Conservation (phyloP, 2,797 vertebrate species). For the Holocentrus rufus region DNA sequence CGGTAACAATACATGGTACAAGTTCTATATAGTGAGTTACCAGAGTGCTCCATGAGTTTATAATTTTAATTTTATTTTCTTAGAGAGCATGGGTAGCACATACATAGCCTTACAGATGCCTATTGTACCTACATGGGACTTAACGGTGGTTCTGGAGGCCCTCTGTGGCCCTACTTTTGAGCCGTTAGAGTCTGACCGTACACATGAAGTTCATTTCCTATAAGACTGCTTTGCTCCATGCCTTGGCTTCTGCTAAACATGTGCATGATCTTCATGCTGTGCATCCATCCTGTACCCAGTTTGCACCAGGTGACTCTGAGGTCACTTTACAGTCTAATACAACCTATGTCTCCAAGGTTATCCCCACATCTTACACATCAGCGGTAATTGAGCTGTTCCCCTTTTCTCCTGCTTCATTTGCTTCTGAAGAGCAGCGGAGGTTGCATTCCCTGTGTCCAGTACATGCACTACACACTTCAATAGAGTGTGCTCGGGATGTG, state of each 20-base stretch:
- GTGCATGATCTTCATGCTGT: not conserved
- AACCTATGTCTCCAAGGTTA: not conserved
- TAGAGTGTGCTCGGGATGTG: not conserved
- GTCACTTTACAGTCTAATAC: not conserved
- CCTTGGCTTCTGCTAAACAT: too few relatives aligned
- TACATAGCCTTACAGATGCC: too few relatives aligned
- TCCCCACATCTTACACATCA: not conserved
- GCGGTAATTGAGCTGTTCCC: not conserved
- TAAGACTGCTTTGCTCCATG: too few relatives aligned
- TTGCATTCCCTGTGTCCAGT: not conserved
- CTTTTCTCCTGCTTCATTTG: not conserved
- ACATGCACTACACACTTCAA: not conserved
- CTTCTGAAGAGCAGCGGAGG: not conserved
- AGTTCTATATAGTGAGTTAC: too few relatives aligned
- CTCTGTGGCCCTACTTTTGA: too few relatives aligned
- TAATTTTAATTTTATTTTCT: slow-evolving; percentile 31
- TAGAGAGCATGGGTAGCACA: slow-evolving; percentile 18
- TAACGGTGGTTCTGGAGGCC: too few relatives aligned
- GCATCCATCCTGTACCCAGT: not conserved
- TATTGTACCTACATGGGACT: too few relatives aligned
- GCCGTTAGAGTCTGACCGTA: too few relatives aligned
- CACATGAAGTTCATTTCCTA: too few relatives aligned
- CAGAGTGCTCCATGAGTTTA: too few relatives aligned
- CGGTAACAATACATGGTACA: too few relatives aligned
- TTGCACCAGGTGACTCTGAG: not conserved